Percentiles rank a stretch among this genome's conserved stretches.
Evolutionary conservation across 2,113 vertebrate species (phyloP).

Genomic region (Ctenodactylus gundi): DNA sequence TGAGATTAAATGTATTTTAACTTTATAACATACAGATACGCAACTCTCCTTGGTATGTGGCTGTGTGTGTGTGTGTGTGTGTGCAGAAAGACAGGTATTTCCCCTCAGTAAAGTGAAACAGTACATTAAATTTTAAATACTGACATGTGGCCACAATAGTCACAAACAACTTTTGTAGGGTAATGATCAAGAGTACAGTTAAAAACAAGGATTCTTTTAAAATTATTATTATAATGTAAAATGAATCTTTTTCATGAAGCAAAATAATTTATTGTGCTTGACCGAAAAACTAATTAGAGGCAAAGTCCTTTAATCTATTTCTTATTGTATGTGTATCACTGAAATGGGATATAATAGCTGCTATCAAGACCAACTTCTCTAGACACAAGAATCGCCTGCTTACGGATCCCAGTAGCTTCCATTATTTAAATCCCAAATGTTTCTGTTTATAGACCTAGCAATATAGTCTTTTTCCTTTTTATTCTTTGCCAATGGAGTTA

Average conservation of each 20-base stretch:
- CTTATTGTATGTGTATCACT: not conserved
- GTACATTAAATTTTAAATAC: not conserved
- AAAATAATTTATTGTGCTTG: slow-evolving; percentile 14
- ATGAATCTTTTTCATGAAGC: not conserved
- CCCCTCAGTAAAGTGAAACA: not conserved
- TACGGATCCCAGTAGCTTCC: not conserved
- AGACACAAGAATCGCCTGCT: not conserved
- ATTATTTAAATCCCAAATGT: not conserved
- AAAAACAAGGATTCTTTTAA: slow-evolving; percentile 27
- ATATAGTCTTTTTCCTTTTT: not conserved
- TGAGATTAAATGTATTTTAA: not conserved
- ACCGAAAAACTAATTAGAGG: not conserved
- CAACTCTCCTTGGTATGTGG: no score
- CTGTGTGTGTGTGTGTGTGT: not conserved
- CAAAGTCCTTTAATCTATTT: slow-evolving; percentile 16
- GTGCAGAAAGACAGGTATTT: not conserved
- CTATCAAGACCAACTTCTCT: not conserved
- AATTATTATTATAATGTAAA: slow-evolving; percentile 25
- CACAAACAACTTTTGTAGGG: not conserved
- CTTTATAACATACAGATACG: not conserved
- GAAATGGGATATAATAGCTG: not conserved
- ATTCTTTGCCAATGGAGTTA: not conserved
- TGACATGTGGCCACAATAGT: not conserved
- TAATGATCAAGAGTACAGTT: slow-evolving; percentile 40
- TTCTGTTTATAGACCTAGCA: not conserved